phyloP scores from a whole-genome alignment of 2,888 invertebrate genomes.

The Idaea straminata region DNA sequence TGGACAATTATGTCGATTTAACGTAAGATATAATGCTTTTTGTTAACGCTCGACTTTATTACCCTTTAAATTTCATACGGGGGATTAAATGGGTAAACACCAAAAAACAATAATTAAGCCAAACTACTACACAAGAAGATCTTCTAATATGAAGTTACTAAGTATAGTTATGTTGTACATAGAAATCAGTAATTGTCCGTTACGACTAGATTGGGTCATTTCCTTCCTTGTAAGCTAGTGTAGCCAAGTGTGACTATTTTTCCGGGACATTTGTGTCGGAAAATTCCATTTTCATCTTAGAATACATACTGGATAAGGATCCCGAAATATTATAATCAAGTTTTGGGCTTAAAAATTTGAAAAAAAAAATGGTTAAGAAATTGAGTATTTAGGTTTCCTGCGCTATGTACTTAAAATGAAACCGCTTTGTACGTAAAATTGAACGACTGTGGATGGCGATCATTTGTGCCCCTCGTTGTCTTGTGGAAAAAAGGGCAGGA shows the following conservation, averaged over 20 bases:
- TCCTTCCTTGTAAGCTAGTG: conserved; percentile 1
- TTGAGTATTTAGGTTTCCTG: too few relatives aligned
- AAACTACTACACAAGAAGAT: not conserved
- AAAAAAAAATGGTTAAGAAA: not conserved
- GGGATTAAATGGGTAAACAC: too few relatives aligned
- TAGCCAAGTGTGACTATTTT: not conserved
- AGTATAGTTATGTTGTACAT: not conserved
- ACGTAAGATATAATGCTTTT: too few relatives aligned
- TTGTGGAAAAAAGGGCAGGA: too few relatives aligned
- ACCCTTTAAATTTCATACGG: too few relatives aligned
- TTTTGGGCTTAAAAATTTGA: not conserved
- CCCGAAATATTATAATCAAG: not conserved
- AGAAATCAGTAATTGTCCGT: conserved; percentile 16
- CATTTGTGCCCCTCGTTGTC: too few relatives aligned
- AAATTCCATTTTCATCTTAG: not conserved
- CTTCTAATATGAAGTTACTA: not conserved
- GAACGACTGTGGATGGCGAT: too few relatives aligned
- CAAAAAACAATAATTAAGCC: too few relatives aligned
- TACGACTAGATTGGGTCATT: conserved; percentile 13
- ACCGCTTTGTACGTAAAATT: too few relatives aligned
- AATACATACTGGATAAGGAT: not conserved
- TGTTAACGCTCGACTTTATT: too few relatives aligned
- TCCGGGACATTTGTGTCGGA: not conserved
- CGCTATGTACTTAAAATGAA: too few relatives aligned
- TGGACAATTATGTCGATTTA: too few relatives aligned